Evolutionary conservation across 2,797 vertebrate genomes (phyloP).

Genomic region (Rhyacichthys aspro): DNA sequence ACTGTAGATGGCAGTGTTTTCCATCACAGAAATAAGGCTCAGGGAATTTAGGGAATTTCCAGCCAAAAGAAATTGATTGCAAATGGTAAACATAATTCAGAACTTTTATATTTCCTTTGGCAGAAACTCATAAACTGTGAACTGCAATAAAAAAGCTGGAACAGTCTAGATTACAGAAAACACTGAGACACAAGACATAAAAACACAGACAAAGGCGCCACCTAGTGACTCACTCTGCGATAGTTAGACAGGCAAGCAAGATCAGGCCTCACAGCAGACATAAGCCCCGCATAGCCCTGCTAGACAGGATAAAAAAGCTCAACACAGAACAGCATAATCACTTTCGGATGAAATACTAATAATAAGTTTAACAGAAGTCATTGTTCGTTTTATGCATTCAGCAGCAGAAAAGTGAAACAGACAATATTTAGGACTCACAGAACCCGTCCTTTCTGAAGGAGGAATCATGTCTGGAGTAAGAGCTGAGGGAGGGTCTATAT

Average conservation of each 20-base stretch:
- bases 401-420: slow-evolving; percentile 9
- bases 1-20: slow-evolving; percentile 60
- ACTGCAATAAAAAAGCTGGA: neutral
- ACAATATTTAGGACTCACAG: slow-evolving; percentile 79
- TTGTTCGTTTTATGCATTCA: slow-evolving; percentile 13
- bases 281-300: slow-evolving; percentile 79
- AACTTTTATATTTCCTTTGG: neutral
- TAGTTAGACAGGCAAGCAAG: slow-evolving; percentile 74
- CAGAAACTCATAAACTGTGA: neutral
- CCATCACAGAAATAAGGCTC: neutral
- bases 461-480: slow-evolving; percentile 94
- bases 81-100: neutral
- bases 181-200: slow-evolving; percentile 14
- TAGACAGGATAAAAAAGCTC: slow-evolving; percentile 37
- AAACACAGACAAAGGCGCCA: slow-evolving; percentile 44
- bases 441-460: slow-evolving; percentile 87
- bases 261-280: slow-evolving; percentile 80
- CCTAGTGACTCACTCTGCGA: slow-evolving; percentile 82
- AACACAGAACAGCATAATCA: slow-evolving; percentile 31
- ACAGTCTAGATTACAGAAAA: neutral
- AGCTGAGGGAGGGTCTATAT: slow-evolving; percentile 89
- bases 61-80: slow-evolving; percentile 3
- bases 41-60: slow-evolving; percentile 4
- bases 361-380: slow-evolving; percentile 24
- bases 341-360: slow-evolving; percentile 19